A percentile compares a stretch with the other conserved stretches of the same genome.
phyloP scores from a whole-genome alignment of 2,888 invertebrate genomes.

The Acleris cristana region DNA sequence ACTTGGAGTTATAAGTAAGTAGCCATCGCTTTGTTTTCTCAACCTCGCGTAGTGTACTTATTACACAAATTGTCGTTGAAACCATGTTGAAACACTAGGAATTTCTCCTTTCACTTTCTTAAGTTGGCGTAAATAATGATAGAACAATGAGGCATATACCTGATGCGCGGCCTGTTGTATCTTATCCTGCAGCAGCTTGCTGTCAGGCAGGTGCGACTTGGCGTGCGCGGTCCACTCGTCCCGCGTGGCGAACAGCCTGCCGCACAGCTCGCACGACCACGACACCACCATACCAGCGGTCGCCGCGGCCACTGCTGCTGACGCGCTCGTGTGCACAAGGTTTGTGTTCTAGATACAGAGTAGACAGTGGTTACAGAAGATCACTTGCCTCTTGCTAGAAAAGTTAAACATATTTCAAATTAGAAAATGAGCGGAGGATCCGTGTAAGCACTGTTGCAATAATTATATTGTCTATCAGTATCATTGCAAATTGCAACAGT shows the following conservation, averaged over 20 bases:
- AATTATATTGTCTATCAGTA: no score
- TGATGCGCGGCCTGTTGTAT: constrained; percentile 64
- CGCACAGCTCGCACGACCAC: constrained; percentile 91
- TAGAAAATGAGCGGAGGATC: no score
- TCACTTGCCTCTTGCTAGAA: no score
- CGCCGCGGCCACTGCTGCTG: constrained; percentile 75
- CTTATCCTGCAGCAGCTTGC: constrained; percentile 74
- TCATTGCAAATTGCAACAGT: no score
- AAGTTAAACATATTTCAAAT: no score
- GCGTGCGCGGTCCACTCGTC: constrained; percentile 92
- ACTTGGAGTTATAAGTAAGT: no score
- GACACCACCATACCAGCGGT: constrained; percentile 84
- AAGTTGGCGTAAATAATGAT: not conserved
- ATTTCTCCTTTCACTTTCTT: not conserved
- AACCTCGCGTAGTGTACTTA: no score
- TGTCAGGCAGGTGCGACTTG: constrained; percentile 87
- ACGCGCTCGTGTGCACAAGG: constrained; percentile 77
- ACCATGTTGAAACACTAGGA: no score
- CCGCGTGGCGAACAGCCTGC: constrained; percentile 87
- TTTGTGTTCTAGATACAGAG: constrained; percentile 66
- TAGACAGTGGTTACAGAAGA: not conserved
- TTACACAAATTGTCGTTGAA: no score
- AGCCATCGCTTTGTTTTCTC: no score
- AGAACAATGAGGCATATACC: constrained; percentile 9
- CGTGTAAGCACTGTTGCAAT: no score